These are phyloP conservation scores for Paraescarpia echinospica DNA, from an alignment of 1,140 invertebrate species.

Conservation along the genomic window DNA sequence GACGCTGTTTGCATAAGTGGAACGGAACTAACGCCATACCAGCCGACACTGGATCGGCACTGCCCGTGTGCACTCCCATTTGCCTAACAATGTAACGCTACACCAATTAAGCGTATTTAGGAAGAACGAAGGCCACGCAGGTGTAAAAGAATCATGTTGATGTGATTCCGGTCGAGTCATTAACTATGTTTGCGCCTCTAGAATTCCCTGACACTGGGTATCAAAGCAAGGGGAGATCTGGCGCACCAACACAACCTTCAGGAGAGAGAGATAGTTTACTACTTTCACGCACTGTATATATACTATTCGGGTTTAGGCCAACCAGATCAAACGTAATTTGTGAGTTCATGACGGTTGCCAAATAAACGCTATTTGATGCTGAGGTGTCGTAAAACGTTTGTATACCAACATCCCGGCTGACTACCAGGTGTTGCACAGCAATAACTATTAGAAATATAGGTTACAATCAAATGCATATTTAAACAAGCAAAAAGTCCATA, in stretches of 20 bases:
- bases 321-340: too few species aligned
- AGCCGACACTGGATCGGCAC: background rate
- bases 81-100: background rate
- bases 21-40: background rate
- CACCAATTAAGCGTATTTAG: background rate
- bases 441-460: too few species aligned
- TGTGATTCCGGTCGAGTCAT: background rate
- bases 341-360: too few species aligned
- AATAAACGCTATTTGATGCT: too few species aligned
- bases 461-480: too few species aligned
- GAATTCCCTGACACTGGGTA: background rate
- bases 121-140: background rate
- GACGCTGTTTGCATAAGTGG: background rate
- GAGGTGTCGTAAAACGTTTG: too few species aligned
- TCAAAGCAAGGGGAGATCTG: background rate
- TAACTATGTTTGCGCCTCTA: background rate
- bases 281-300: too few species aligned
- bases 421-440: too few species aligned
- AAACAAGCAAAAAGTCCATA: too few species aligned
- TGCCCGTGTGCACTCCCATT: background rate
- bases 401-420: too few species aligned
- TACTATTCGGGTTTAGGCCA: too few species aligned
- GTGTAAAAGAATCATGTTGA: background rate
- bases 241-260: background rate
- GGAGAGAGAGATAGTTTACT: too few species aligned